Base-by-base conservation (phyloP, 1,140 invertebrate species). In the Goniozus legneri region DNA sequence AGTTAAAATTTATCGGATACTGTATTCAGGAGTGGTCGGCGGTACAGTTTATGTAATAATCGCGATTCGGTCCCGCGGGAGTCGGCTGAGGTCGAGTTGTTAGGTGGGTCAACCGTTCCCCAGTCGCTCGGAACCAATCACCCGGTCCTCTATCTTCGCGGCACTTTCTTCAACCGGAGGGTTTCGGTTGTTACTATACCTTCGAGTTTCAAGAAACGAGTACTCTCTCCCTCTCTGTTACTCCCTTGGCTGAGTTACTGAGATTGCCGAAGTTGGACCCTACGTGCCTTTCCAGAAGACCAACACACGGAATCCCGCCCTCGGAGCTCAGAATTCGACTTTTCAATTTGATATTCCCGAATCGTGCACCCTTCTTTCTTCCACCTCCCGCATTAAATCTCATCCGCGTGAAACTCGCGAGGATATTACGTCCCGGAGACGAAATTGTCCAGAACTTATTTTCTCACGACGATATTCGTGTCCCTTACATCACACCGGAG, bases 331-430 rank as follows among this genome's bases (percentile, higher is more conserved):
- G 53, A 56, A 58, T 56, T 58, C 52, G 44, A 56, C 49, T 46
- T 56, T 56, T 58, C 56, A 58, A 58, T 56, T 58, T 58, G 56
- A 56, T 58, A 58, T 58, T 56, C 56, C 49, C 47, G 45, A 52
- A 46, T 58, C 56, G 49, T 42, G 19, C 38, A 55, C 37, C 32
- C 40, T 22, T 19, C 30, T 15, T 40, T 39, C 43, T 40, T 16
- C 22, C n/a, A 8, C 31, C 21, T 13, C 41, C 14, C 36, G 12
- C 7, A 10, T 44, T 24, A 31, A 16, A 10, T 14, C 22, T 24
- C 19, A 6, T 33, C 7, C 52, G 8, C 19, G 24, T 14, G 32
- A 14, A 14, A 46, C 33, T 51, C 41, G 32, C 32, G 42, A 16
- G 33, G 48, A 15, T 47, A 44, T 47, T 50, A 51, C 33, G 44